phyloP scores from a whole-genome alignment of 2,888 invertebrate genomes.

The Cloeon dipterum region DNA sequence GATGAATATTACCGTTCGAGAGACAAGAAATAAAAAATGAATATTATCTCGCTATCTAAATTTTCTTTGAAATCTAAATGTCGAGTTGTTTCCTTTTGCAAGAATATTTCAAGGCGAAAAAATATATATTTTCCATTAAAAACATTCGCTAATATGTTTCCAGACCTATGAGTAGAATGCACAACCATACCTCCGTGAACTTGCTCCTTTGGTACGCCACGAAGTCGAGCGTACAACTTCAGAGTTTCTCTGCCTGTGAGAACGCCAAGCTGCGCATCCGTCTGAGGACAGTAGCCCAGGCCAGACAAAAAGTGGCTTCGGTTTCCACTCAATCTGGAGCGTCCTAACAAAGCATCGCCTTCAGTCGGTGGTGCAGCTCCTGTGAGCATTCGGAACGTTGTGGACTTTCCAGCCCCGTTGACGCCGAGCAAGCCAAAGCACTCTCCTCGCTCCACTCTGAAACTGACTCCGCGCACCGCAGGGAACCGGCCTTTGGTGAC shows the following conservation, averaged over 20 bases:
- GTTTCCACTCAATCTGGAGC: neutral
- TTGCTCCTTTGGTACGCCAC: constrained; percentile 30
- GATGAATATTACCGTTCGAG: too few species aligned
- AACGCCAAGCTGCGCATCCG: constrained; percentile 53
- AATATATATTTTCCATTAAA: too few species aligned
- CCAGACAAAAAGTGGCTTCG: constrained; percentile 34
- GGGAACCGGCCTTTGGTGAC: constrained; percentile 8
- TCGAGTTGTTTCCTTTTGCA: too few species aligned
- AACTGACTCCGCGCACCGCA: constrained; percentile 40
- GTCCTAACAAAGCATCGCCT: neutral
- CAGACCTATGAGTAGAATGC: too few species aligned
- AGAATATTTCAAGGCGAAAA: too few species aligned
- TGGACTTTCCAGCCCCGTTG: constrained; percentile 30
- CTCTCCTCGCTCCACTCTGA: constrained; percentile 30
- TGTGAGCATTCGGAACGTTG: constrained; percentile 29
- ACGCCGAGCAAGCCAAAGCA: constrained; percentile 24
- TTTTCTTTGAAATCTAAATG: too few species aligned
- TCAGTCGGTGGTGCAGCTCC: constrained; percentile 20
- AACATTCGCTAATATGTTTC: too few species aligned
- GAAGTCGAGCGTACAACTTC: constrained; percentile 40
- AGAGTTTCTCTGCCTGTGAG: constrained; percentile 56
- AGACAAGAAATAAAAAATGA: too few species aligned
- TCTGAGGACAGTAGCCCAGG: constrained; percentile 82
- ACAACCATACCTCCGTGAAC: too few species aligned
- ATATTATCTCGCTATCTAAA: too few species aligned